Evolutionary conservation across 2,113 vertebrate species (phyloP).

Genomic region (Vulpes vulpes): DNA sequence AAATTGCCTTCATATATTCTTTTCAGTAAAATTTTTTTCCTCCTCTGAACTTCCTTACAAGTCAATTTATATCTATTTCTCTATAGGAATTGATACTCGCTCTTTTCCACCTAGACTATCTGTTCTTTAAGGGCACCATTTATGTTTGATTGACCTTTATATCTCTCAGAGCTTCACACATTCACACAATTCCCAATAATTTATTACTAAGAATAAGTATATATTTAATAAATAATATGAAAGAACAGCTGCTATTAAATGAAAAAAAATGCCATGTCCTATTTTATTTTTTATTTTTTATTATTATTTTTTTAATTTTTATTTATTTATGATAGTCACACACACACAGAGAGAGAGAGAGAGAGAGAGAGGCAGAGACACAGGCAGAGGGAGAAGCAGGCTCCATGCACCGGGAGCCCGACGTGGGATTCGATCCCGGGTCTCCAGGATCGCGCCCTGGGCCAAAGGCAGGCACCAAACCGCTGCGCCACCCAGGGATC

Average conservation of each 20-base stretch:
- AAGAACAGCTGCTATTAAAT: conserved; percentile 31
- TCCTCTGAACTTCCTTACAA: conserved; percentile 2
- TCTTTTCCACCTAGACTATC: not conserved
- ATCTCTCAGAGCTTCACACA: not conserved
- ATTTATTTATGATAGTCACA: no score
- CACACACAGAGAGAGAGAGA: no score
- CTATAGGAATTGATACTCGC: not conserved
- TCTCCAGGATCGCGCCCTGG: no score
- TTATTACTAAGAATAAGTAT: not conserved
- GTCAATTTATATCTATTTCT: not conserved
- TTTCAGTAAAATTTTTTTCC: conserved; percentile 18
- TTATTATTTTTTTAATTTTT: no score
- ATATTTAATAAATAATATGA: not conserved
- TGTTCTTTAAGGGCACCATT: not conserved
- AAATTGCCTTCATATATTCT: not conserved
- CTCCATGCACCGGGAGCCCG: no score
- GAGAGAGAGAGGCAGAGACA: no score
- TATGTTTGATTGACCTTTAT: not conserved
- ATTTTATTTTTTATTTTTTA: no score
- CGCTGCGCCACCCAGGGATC: no score
- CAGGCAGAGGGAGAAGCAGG: no score
- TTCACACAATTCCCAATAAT: conserved; percentile 45
- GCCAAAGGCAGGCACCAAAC: no score
- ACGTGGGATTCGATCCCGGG: no score
- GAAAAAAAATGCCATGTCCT: not conserved